Percentiles rank a stretch among this genome's conserved stretches.
Evolutionary conservation across 2,113 vertebrate genomes (phyloP).

Genomic region (Dromiciops gliroides): DNA sequence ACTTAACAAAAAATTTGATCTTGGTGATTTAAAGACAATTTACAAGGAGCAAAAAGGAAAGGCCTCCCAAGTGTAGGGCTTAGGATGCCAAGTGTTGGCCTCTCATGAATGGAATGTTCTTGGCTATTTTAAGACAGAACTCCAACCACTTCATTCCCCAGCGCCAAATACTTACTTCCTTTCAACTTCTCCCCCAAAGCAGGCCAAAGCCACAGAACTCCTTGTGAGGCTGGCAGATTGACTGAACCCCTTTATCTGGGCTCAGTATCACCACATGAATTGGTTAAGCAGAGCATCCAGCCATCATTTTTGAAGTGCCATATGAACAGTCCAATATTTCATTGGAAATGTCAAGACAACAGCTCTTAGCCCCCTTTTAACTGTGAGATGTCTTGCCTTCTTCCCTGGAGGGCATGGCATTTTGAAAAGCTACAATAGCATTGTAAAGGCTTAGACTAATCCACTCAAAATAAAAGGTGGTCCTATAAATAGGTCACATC

Average conservation of each 20-base stretch:
- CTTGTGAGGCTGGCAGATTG: background rate
- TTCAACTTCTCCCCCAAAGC: background rate
- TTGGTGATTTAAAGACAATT: slow-evolving; percentile 44
- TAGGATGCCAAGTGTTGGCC: slow-evolving; percentile 21
- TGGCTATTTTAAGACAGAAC: slow-evolving; percentile 32
- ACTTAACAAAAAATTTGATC: slow-evolving; percentile 19
- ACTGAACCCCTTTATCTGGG: slow-evolving; percentile 42
- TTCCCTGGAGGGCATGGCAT: background rate
- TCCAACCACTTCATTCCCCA: slow-evolving; percentile 33
- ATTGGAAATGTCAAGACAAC: slow-evolving; percentile 22
- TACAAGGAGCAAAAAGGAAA: slow-evolving; percentile 51
- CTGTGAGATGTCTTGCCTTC: background rate
- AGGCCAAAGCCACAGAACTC: background rate
- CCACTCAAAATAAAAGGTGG: background rate
- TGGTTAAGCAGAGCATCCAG: background rate
- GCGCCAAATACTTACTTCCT: background rate
- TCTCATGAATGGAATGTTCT: slow-evolving; percentile 69
- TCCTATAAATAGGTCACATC: slow-evolving; percentile 8
- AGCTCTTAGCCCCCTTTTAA: slow-evolving; percentile 20
- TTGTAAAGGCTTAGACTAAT: background rate
- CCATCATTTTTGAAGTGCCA: background rate
- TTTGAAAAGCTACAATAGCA: background rate
- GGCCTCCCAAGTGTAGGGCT: slow-evolving; percentile 36
- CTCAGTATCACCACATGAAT: background rate
- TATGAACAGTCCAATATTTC: background rate